phyloP scores from a whole-genome alignment of 1,140 invertebrate genomes.

The Lethrus apterus region DNA sequence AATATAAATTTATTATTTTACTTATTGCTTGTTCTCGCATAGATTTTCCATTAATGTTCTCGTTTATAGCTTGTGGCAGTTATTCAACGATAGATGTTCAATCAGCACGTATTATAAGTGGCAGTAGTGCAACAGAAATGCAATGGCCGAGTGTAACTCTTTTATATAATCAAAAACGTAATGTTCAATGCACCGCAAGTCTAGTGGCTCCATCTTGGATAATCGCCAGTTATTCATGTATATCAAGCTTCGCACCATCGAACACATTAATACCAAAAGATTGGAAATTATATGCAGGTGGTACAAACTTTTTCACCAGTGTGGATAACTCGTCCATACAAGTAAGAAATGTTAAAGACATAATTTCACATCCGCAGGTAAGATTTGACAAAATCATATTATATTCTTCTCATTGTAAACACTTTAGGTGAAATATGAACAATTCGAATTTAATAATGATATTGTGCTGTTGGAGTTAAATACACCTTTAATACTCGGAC shows the following conservation, averaged over 20 bases:
- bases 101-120: constrained; percentile 45
- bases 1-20: too few species aligned
- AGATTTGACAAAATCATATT: constrained; percentile 4
- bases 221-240: constrained; percentile 52
- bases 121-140: constrained; percentile 38
- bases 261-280: constrained; percentile 24
- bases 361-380: constrained; percentile 48
- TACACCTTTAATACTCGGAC: constrained; percentile 46
- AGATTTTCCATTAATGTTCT: not conserved
- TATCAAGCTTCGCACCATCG: constrained; percentile 24
- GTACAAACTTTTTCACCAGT: constrained; percentile 35
- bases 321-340: constrained; percentile 33
- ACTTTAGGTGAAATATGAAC: constrained; percentile 50
- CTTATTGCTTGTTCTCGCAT: too few species aligned
- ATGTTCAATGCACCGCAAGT: constrained; percentile 50
- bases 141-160: constrained; percentile 53
- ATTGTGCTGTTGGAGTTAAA: constrained; percentile 49
- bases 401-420: not conserved
- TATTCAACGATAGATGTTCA: constrained; percentile 36
- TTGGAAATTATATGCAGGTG: constrained; percentile 45
- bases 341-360: constrained; percentile 38
- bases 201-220: constrained; percentile 52
- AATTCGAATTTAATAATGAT: constrained; percentile 53
- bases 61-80: constrained; percentile 44
- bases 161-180: constrained; percentile 46